Percentiles rank a stretch among this genome's conserved stretches.
These are phyloP conservation scores for Capreolus pygargus DNA, from an alignment of 2,113 vertebrate genomes.

Conservation along the genomic window DNA sequence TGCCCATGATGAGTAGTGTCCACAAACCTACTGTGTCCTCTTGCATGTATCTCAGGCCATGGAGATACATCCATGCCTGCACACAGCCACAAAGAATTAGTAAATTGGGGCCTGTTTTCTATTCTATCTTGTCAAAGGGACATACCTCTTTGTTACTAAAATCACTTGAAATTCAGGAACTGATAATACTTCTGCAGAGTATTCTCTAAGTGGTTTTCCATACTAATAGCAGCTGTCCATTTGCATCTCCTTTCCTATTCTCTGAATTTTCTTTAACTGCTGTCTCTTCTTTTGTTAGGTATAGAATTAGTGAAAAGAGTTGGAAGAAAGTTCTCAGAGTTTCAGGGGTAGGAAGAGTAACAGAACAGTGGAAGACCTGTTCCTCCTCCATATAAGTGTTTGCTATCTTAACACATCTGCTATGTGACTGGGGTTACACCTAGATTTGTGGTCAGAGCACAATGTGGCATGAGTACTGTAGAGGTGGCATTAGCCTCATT, in stretches of 20 bases:
- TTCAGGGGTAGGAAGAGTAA: neutral
- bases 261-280: neutral
- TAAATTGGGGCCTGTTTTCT: neutral
- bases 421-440: neutral
- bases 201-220: neutral
- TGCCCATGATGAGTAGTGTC: neutral
- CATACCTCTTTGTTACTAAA: neutral
- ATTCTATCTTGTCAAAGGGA: neutral
- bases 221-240: neutral
- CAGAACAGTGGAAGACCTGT: neutral
- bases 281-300: neutral
- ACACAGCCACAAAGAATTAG: neutral
- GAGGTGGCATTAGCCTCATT: neutral
- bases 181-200: neutral
- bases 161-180: neutral
- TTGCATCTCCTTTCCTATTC: neutral
- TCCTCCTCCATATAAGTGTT: neutral
- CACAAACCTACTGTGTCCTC: neutral
- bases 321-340: neutral
- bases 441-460: neutral
- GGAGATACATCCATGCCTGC: neutral
- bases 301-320: neutral
- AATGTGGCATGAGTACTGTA: neutral
- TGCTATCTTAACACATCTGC: neutral
- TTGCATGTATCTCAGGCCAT: accelerated